phyloP scores from a whole-genome alignment of 2,113 vertebrate species.

The Capricornis sumatraensis region DNA sequence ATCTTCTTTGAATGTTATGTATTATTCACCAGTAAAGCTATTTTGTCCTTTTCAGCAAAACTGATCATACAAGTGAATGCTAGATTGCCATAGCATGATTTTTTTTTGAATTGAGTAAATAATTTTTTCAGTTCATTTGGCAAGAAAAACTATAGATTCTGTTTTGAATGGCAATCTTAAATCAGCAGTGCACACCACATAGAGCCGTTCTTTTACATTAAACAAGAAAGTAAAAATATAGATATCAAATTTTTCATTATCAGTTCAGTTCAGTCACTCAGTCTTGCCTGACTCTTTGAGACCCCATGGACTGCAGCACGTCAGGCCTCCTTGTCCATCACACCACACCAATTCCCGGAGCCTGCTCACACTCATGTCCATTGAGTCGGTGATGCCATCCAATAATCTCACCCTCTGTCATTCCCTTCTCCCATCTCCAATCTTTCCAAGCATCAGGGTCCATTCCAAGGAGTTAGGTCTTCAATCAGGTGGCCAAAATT shows the following conservation, averaged over 20 bases:
- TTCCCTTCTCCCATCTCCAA: neutral
- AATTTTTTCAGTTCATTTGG: neutral
- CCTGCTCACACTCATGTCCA: neutral
- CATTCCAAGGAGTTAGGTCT: neutral
- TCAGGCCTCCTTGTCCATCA: neutral
- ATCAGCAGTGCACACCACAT: neutral
- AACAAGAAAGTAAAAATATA: neutral
- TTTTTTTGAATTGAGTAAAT: neutral
- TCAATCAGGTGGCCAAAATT: neutral
- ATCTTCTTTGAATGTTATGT: neutral
- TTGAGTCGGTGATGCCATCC: neutral
- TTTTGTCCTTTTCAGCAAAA: neutral
- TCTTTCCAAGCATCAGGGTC: neutral
- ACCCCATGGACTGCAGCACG: fast-evolving
- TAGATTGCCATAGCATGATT: neutral
- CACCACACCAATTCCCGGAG: fast-evolving
- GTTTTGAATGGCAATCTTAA: neutral
- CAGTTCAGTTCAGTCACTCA: neutral
- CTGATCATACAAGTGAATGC: neutral
- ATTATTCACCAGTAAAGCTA: neutral
- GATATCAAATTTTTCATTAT: neutral
- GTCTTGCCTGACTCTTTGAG: fast-evolving
- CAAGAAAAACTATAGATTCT: neutral
- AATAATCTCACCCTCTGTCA: neutral
- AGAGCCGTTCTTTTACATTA: neutral